These are phyloP conservation scores for Alcedo atthis DNA, from an alignment of 2,797 vertebrate genomes.

Conservation along the genomic window DNA sequence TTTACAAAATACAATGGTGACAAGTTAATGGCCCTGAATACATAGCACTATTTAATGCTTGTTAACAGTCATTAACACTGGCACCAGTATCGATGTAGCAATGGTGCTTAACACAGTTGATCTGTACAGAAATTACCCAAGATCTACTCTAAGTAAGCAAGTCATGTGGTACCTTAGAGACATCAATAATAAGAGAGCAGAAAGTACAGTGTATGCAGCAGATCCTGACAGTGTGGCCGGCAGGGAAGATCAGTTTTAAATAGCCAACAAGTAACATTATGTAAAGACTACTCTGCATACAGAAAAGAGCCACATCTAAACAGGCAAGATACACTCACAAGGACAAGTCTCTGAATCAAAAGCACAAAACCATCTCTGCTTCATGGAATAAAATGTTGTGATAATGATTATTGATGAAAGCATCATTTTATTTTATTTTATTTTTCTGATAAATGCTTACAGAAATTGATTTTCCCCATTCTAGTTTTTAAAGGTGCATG, in stretches of 20 bases:
- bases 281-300: not conserved
- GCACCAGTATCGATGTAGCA: not conserved
- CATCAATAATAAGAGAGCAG: not conserved
- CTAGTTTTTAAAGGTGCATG: not conserved
- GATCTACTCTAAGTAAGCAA: conserved; percentile 1
- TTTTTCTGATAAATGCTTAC: not conserved
- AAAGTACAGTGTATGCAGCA: not conserved
- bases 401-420: not conserved
- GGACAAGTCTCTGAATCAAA: not conserved
- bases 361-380: not conserved
- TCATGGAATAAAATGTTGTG: not conserved
- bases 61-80: conserved; percentile 24
- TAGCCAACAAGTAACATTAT: fast-evolving
- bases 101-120: not conserved
- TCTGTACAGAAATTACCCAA: not conserved
- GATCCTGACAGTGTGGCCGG: fast-evolving
- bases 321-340: not conserved
- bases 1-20: conserved; percentile 4
- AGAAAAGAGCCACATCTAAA: not conserved
- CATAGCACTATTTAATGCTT: conserved; percentile 20
- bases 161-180: not conserved
- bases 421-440: not conserved
- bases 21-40: conserved; percentile 40
- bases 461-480: not conserved
- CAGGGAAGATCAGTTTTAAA: not conserved